phyloP scores from a whole-genome alignment of 2,797 vertebrate species.

The Chromis chromis region DNA sequence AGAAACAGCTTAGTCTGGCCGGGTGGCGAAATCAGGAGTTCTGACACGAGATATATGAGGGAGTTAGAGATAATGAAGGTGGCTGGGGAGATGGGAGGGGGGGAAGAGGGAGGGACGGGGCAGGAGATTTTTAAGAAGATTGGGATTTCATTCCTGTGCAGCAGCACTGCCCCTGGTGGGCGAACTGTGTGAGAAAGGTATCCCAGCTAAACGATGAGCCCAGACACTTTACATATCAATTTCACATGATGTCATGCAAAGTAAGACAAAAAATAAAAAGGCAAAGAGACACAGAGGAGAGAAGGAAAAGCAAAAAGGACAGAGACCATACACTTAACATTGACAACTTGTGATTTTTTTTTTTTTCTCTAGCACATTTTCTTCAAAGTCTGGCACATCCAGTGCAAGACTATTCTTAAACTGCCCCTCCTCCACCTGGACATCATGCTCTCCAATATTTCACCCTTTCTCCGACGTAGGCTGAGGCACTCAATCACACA shows the following conservation, averaged over 20 bases:
- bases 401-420: conserved; percentile 63
- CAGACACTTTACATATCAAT: conserved; percentile 42
- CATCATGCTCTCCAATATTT: conserved; percentile 52
- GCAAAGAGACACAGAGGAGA: conserved; percentile 4
- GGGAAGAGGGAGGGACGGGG: conserved; percentile 8
- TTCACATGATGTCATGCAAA: conserved; percentile 31
- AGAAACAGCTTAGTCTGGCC: conserved; percentile 76
- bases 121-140: conserved; percentile 62
- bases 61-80: conserved; percentile 63
- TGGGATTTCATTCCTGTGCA: conserved; percentile 57
- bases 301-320: conserved; percentile 1
- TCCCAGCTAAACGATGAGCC: conserved; percentile 10
- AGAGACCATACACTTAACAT: conserved; percentile 30
- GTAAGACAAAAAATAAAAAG: conserved; percentile 11
- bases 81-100: conserved; percentile 7
- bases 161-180: conserved; percentile 75
- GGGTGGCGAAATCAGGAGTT: conserved; percentile 69
- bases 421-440: conserved; percentile 48
- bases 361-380: conserved; percentile 37
- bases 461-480: conserved; percentile 45
- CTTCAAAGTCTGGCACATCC: conserved; percentile 49
- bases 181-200: conserved; percentile 16
- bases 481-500: conserved; percentile 61
- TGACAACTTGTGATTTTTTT: conserved; percentile 44
- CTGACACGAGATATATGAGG: conserved; percentile 57